Evolutionary conservation across 2,888 invertebrate species (phyloP).

Genomic region (Dasysyrphus albostriatus): DNA sequence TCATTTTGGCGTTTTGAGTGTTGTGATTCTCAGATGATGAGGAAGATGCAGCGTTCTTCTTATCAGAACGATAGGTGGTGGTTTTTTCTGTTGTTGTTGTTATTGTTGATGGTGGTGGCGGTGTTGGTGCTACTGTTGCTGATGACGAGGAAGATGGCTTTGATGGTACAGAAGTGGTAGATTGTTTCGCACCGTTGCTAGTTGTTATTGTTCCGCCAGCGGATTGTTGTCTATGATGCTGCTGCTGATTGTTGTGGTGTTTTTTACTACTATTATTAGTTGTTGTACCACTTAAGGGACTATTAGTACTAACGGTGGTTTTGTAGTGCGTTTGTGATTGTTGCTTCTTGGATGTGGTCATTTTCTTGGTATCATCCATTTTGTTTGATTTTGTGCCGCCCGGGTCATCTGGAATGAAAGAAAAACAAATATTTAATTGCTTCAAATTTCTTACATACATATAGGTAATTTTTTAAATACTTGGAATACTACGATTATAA

Average conservation of each 20-base stretch:
- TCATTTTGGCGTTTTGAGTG: constrained; percentile 70
- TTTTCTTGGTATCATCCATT: constrained; percentile 81
- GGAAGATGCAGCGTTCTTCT: constrained; percentile 41
- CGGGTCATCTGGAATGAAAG: constrained; percentile 81
- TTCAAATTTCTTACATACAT: too few species aligned
- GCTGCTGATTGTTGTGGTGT: constrained; percentile 68
- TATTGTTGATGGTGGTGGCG: constrained; percentile 75
- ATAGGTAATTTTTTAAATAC: too few species aligned
- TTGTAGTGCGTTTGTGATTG: constrained; percentile 71
- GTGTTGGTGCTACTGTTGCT: constrained; percentile 74
- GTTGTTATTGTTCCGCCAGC: constrained; percentile 74
- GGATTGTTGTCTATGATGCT: constrained; percentile 73
- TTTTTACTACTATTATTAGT: constrained; percentile 76
- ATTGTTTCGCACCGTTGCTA: constrained; percentile 67
- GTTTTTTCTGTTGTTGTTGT: constrained; percentile 76
- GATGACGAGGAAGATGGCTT: constrained; percentile 66
- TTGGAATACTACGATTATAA: too few species aligned
- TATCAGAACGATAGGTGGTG: constrained; percentile 69
- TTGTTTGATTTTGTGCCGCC: constrained; percentile 79
- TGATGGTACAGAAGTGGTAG: constrained; percentile 65
- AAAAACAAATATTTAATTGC: constrained; percentile 15
- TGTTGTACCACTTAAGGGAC: constrained; percentile 66
- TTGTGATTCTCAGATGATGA: constrained; percentile 45
- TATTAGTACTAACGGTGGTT: constrained; percentile 52
- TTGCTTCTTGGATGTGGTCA: constrained; percentile 67